phyloP scores from a whole-genome alignment of 2,888 invertebrate genomes.

The Lycia hirtaria region DNA sequence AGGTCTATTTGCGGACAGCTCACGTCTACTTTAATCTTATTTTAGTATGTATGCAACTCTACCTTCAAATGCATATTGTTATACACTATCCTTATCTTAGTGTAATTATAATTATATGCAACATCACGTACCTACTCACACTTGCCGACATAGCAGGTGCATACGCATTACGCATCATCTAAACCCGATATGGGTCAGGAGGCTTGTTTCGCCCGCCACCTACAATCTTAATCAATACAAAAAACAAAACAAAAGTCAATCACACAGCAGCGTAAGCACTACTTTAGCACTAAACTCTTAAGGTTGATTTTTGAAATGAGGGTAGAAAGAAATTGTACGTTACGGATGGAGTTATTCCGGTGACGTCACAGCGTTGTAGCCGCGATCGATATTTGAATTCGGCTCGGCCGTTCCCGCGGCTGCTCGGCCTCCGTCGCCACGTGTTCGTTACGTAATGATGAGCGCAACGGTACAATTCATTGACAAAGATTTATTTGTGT shows the following conservation, averaged over 20 bases:
- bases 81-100: too few species aligned
- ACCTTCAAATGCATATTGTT: too few species aligned
- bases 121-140: too few species aligned
- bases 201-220: slow-evolving; percentile 57
- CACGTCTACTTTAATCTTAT: too few species aligned
- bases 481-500: slow-evolving; percentile 78
- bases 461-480: slow-evolving; percentile 67
- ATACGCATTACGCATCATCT: slow-evolving; percentile 74
- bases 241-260: slow-evolving; percentile 36
- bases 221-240: slow-evolving; percentile 35
- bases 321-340: slow-evolving; percentile 8
- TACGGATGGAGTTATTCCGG: slow-evolving; percentile 38
- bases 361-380: slow-evolving; percentile 79
- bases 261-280: neutral
- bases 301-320: slow-evolving; percentile 31
- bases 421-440: slow-evolving; percentile 60
- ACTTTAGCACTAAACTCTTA: slow-evolving; percentile 20
- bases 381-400: slow-evolving; percentile 38
- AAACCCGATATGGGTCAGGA: slow-evolving; percentile 76
- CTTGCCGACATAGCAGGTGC: slow-evolving; percentile 59
- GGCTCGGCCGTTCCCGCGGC: slow-evolving; percentile 59
- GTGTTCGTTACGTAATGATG: slow-evolving; percentile 75
- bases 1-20: too few species aligned
- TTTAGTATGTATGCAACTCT: too few species aligned
- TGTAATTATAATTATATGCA: too few species aligned